Percentiles rank a stretch among this genome's conserved stretches.
Conservation (phyloP, 30 jellyfish, hydroid and myxozoan species). For the Hydractinia symbiolongicarpus region DNA sequence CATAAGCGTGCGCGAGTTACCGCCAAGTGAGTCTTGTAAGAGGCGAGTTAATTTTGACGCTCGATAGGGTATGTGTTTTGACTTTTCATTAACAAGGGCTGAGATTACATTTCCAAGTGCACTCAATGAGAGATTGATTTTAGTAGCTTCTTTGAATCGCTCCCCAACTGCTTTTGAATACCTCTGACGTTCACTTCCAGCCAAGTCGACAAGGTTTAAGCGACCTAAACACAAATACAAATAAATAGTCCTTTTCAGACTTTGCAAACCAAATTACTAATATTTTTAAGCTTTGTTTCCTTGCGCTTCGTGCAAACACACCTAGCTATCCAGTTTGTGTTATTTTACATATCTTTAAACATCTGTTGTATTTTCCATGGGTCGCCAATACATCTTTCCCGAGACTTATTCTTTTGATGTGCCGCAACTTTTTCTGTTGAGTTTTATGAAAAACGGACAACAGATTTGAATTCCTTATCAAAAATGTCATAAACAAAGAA, state of each 20-base stretch:
- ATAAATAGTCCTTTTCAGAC: not conserved
- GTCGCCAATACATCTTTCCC: no score
- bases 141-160: constrained; percentile 89
- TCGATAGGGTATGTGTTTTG: constrained; percentile 92
- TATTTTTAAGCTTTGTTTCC: no score
- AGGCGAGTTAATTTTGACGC: constrained; percentile 94
- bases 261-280: no score
- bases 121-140: constrained; percentile 80
- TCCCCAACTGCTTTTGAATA: constrained; percentile 83
- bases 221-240: constrained; percentile 42
- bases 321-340: no score
- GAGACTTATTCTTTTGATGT: no score
- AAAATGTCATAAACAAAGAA: no score
- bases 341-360: no score
- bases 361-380: no score
- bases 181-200: constrained; percentile 98
- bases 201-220: constrained; percentile 82
- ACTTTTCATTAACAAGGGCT: constrained; percentile 79
- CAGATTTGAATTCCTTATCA: no score
- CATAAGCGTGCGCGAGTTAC: constrained; percentile 87
- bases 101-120: constrained; percentile 97
- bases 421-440: no score
- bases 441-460: no score
- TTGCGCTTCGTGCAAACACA: no score
- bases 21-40: constrained; percentile 93